Conservation (phyloP, 2,797 vertebrate genomes). For the Lepilemur septentrionalis region DNA sequence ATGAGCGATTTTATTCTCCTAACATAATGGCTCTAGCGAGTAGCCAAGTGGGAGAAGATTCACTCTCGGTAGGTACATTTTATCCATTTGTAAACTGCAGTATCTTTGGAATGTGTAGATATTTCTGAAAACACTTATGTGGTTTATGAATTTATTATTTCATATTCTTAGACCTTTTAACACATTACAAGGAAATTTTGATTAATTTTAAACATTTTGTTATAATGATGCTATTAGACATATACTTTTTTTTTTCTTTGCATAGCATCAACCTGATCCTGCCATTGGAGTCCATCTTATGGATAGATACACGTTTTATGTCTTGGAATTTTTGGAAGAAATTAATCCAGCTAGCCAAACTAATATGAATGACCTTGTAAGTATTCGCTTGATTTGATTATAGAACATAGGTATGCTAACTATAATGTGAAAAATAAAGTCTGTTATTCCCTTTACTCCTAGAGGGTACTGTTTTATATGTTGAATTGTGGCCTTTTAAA, state of each 20-base stretch:
- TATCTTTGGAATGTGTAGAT: not conserved
- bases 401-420: not conserved
- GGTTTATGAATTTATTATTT: not conserved
- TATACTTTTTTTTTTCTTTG: constrained; percentile 43
- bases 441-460: not conserved
- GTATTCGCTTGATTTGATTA: constrained; percentile 68
- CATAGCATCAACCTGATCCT: constrained; percentile 96
- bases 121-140: not conserved
- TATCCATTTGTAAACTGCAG: not conserved
- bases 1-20: constrained; percentile 98
- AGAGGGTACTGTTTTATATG: not conserved
- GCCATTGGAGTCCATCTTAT: constrained; percentile 97
- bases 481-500: not conserved
- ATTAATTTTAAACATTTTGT: not conserved
- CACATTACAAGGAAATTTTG: not conserved
- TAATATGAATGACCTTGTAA: constrained; percentile 98
- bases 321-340: constrained; percentile 98
- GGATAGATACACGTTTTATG: constrained; percentile 98
- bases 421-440: not conserved
- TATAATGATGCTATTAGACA: not conserved
- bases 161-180: not conserved
- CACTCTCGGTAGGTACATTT: constrained; percentile 92
- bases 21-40: constrained; percentile 98
- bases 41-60: constrained; percentile 98
- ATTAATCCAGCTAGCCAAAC: constrained; percentile 96